These are phyloP conservation scores for Hydraecia micacea DNA, from an alignment of 2,888 invertebrate species.

Conservation along the genomic window DNA sequence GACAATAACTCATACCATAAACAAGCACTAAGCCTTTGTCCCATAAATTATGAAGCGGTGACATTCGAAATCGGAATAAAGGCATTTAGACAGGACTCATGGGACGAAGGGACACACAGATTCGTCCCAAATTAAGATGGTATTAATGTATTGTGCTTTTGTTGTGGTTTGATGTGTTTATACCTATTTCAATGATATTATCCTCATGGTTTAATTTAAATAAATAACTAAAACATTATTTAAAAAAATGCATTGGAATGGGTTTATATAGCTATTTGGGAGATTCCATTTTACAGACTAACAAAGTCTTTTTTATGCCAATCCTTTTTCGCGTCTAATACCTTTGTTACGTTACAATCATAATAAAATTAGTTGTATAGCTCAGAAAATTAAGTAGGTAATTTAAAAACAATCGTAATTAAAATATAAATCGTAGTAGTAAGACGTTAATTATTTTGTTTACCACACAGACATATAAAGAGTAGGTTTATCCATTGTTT, in stretches of 20 bases:
- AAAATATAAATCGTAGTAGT: not conserved
- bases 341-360: not conserved
- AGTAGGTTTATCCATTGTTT: not conserved
- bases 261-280: not conserved
- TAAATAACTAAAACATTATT: not conserved
- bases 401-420: not conserved
- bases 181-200: slow-evolving; percentile 3
- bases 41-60: slow-evolving; percentile 84
- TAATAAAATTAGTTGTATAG: not conserved
- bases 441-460: slow-evolving; percentile 10
- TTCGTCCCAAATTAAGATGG: slow-evolving; percentile 78
- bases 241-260: too few relatives aligned
- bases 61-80: slow-evolving; percentile 80
- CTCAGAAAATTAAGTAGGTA: not conserved
- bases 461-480: too few relatives aligned
- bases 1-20: slow-evolving; percentile 79
- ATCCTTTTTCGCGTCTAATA: not conserved
- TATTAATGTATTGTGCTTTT: slow-evolving; percentile 74
- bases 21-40: slow-evolving; percentile 77
- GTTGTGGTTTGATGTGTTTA: slow-evolving; percentile 40
- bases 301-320: not conserved
- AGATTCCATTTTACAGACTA: not conserved
- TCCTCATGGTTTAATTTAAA: not conserved
- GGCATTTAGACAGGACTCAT: slow-evolving; percentile 76
- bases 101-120: slow-evolving; percentile 70